Evolutionary conservation across 1,140 invertebrate genomes (phyloP).

Genomic region (Heliconius eleuchia): DNA sequence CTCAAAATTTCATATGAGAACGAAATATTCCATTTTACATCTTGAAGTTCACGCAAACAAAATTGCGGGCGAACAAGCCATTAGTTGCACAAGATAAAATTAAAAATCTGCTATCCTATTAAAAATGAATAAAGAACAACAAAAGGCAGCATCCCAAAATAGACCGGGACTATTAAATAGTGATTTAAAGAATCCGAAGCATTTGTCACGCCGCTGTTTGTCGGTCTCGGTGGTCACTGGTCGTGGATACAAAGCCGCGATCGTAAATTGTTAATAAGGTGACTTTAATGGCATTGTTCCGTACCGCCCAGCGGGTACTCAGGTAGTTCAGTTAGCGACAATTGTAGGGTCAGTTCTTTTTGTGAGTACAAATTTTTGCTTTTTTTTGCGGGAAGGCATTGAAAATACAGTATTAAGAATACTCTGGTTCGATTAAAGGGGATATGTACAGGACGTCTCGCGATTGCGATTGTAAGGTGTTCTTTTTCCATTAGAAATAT

Average conservation of each 20-base stretch:
- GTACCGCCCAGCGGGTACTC: constrained; percentile 29
- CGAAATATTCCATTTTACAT: too few species aligned
- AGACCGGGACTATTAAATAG: constrained; percentile 39
- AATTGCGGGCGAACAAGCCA: neutral
- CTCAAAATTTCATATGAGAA: too few species aligned
- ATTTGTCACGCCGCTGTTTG: constrained; percentile 46
- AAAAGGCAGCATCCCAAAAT: constrained; percentile 20
- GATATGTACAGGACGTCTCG: too few species aligned
- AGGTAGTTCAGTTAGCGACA: constrained; percentile 27
- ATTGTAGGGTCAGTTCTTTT: neutral
- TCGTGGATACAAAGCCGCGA: constrained; percentile 38
- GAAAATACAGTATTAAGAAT: too few species aligned
- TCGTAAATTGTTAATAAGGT: constrained; percentile 57
- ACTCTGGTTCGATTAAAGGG: too few species aligned
- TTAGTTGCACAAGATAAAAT: neutral
- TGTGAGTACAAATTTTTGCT: neutral
- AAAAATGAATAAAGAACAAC: constrained; percentile 9
- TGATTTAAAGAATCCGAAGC: constrained; percentile 39
- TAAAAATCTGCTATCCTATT: neutral
- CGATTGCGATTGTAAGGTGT: too few species aligned
- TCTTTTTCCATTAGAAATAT: too few species aligned
- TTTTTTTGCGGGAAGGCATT: neutral
- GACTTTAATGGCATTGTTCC: constrained; percentile 37
- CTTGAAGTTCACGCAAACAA: too few species aligned
- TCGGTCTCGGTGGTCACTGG: constrained; percentile 6